Conservation (phyloP, 2,113 vertebrate species). For the Halcyon senegalensis region DNA sequence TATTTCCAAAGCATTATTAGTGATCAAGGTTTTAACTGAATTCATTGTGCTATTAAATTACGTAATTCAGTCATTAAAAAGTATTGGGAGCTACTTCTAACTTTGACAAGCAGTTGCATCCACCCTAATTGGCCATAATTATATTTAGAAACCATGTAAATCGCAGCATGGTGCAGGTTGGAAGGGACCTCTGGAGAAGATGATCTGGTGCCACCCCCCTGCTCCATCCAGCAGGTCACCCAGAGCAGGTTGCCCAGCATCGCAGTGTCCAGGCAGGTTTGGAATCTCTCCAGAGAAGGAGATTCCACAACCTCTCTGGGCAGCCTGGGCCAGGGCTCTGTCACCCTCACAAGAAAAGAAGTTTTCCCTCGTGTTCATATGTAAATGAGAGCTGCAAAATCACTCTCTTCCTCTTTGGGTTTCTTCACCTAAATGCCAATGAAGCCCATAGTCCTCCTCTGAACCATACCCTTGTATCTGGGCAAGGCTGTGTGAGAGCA, state of each 20-base stretch:
- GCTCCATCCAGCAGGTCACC: background rate
- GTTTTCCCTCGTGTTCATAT: background rate
- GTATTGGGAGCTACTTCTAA: background rate
- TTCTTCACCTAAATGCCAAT: rapidly evolving
- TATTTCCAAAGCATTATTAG: background rate
- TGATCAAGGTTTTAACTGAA: background rate
- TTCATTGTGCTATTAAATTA: background rate
- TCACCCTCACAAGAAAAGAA: background rate
- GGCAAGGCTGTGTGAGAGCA: background rate
- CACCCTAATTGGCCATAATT: background rate
- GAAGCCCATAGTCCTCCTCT: background rate
- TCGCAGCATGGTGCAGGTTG: background rate
- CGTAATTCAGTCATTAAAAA: background rate
- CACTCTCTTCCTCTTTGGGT: background rate
- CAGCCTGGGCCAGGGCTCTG: background rate
- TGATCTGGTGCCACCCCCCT: background rate
- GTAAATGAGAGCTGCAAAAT: background rate
- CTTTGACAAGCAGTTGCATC: background rate
- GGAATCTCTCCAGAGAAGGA: background rate
- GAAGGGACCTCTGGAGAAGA: background rate
- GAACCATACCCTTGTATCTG: background rate
- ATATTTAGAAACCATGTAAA: background rate
- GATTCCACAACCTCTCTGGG: background rate
- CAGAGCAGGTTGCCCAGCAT: background rate
- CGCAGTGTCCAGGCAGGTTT: background rate